phyloP scores from a whole-genome alignment of 2,797 vertebrate species.

The Lerista edwardsae region DNA sequence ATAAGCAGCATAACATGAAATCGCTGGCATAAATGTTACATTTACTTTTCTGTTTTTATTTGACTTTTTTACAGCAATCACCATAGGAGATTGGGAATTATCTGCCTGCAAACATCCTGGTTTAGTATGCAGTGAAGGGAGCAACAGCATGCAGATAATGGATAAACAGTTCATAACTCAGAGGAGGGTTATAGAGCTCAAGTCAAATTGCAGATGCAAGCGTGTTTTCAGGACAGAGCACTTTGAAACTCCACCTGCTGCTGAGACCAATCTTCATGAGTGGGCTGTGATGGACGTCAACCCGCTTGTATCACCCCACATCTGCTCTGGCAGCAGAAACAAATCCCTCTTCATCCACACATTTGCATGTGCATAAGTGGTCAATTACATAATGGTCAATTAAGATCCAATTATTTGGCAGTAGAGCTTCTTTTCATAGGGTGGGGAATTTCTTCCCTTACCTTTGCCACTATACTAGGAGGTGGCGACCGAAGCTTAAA shows the following conservation, averaged over 20 bases:
- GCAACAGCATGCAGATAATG: neutral
- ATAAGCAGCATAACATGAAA: slow-evolving; percentile 7
- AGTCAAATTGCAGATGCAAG: neutral
- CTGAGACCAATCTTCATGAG: neutral
- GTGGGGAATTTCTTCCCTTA: too few relatives aligned
- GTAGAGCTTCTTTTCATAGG: too few relatives aligned
- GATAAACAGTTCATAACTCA: neutral
- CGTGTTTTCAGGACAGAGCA: neutral
- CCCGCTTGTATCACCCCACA: neutral
- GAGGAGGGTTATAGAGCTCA: neutral
- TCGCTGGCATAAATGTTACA: slow-evolving; percentile 14
- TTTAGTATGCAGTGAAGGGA: slow-evolving; percentile 6
- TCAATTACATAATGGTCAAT: neutral
- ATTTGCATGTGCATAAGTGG: neutral
- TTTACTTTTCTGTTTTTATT: slow-evolving; percentile 8
- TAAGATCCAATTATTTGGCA: neutral
- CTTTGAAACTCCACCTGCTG: neutral
- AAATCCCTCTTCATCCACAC: neutral
- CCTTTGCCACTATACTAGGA: too few relatives aligned
- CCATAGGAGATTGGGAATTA: slow-evolving; percentile 2
- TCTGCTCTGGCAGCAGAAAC: neutral
- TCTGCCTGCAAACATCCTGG: slow-evolving; percentile 25
- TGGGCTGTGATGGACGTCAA: neutral
- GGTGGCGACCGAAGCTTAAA: too few relatives aligned
- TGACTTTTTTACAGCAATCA: slow-evolving; percentile 20